Conservation (phyloP, 2,113 vertebrate species). For the Xenus cinereus region DNA sequence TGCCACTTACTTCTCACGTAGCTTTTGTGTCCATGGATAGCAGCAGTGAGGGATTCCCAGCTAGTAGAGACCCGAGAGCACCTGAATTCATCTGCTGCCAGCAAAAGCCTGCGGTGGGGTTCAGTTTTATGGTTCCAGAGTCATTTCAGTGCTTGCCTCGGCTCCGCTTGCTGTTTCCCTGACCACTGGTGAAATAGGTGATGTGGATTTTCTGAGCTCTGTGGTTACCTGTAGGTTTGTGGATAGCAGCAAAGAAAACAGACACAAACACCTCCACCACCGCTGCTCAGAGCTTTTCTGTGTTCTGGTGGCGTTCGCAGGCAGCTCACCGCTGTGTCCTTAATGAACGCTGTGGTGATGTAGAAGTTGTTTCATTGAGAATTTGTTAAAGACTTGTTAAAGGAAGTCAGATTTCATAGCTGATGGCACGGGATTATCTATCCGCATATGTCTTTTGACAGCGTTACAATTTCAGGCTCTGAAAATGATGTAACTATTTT, state of each 20-base stretch:
- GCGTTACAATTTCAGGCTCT: neutral
- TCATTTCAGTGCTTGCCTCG: neutral
- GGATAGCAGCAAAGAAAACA: neutral
- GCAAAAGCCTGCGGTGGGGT: neutral
- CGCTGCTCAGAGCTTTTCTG: neutral
- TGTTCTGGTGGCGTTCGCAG: neutral
- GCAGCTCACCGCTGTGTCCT: neutral
- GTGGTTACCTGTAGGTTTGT: neutral
- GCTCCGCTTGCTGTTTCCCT: neutral
- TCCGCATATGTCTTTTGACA: neutral
- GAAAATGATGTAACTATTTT: constrained; percentile 8
- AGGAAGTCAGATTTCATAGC: neutral
- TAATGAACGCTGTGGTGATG: accelerated
- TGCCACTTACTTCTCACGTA: neutral
- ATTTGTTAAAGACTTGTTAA: neutral
- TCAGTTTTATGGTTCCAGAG: neutral
- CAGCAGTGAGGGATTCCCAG: neutral
- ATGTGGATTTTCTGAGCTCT: neutral
- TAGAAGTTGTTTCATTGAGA: neutral
- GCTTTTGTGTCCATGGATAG: neutral
- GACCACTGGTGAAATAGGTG: neutral
- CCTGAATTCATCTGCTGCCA: neutral
- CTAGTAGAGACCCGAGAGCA: neutral
- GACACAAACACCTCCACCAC: neutral
- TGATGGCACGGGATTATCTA: neutral